Conservation (phyloP, 2,888 invertebrate genomes). For the Drosophila melanosoma region DNA sequence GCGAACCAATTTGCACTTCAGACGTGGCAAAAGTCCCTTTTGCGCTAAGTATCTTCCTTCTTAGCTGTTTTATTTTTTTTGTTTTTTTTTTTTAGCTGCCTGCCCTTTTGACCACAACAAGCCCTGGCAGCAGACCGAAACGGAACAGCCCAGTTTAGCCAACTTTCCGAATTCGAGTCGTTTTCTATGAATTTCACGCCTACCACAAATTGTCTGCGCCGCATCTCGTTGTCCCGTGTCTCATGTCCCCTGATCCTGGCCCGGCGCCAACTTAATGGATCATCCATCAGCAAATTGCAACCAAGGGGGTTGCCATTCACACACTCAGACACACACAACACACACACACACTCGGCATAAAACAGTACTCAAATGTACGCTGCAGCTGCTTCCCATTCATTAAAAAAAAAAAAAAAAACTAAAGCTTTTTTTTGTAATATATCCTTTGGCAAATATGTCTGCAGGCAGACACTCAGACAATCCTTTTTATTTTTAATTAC, state of each 20-base stretch:
- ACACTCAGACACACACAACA: background rate
- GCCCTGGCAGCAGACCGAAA: conserved; percentile 29
- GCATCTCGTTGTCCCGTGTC: conserved; percentile 7
- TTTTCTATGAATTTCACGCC: conserved; percentile 81
- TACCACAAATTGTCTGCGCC: conserved; percentile 50
- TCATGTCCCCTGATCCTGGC: conserved; percentile 16
- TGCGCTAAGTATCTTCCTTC: conserved; percentile 19
- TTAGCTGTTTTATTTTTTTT: background rate
- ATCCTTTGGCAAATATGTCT: background rate
- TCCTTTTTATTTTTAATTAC: background rate
- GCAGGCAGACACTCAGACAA: background rate
- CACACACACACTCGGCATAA: background rate
- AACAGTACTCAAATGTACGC: conserved; percentile 10
- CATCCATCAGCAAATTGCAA: conserved; percentile 43
- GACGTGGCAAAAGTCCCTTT: conserved; percentile 68
- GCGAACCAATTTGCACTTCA: conserved; percentile 81
- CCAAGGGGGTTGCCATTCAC: conserved; percentile 9
- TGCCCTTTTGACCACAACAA: conserved; percentile 31
- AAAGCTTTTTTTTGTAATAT: conserved; percentile 10
- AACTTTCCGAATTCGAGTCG: conserved; percentile 33
- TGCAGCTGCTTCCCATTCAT: conserved; percentile 43
- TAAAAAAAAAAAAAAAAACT: background rate
- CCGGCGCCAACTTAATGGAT: conserved; percentile 74
- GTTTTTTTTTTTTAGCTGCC: background rate
- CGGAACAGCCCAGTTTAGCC: conserved; percentile 31